Base-by-base conservation (phyloP, 2,797 vertebrate species). In the Poecilia wingei region DNA sequence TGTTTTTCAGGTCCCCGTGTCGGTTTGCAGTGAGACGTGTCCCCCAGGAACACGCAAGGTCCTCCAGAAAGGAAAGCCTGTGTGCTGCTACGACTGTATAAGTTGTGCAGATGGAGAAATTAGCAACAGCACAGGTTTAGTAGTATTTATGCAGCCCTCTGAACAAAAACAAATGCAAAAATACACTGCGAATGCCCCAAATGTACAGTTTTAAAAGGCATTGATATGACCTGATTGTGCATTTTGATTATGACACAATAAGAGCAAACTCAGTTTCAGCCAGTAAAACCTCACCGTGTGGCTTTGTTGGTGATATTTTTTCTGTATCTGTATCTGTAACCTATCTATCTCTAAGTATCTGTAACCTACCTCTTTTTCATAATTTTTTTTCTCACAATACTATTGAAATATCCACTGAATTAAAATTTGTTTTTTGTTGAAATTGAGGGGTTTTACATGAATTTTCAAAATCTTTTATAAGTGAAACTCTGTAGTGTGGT, bases 31-130 rank as follows among this genome's bases (percentile, higher is more conserved):
- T 39, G 31, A 73, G 20, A 53, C 4, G 2, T 73, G 72, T 57
- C 36, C 36, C n/a, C 51, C 36, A 31, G 72, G 72, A 57, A 74
- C 51, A 18, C 72, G 7, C 0, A 74, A 74, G 7, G 72, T 74
- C 9, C 51, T 74, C n/a, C 51, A 43, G 72, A 73, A 53, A 73
- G 72, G 47, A 39, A 73, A 73, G 12, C 72, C 72, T 53, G 47
- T 73, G 0, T 73, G 72, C 72, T 74, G 72, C 51, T 55, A 57
- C 18, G 72, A 74, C 72, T 74, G 72, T 41, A 43, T 74, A 16
- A 28, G 51, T 12, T 74, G 72, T 74, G 72, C 72, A 28, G 72
- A 74, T 14, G 72, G 72, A 57, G 72, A 74, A 57, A 55, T 74
- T 0, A 73, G 72, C 72, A 73, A 73, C 72, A 73, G 46, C 47